Base-by-base conservation (phyloP, 2,888 invertebrate genomes). In the Trissoscelio sp. region DNA sequence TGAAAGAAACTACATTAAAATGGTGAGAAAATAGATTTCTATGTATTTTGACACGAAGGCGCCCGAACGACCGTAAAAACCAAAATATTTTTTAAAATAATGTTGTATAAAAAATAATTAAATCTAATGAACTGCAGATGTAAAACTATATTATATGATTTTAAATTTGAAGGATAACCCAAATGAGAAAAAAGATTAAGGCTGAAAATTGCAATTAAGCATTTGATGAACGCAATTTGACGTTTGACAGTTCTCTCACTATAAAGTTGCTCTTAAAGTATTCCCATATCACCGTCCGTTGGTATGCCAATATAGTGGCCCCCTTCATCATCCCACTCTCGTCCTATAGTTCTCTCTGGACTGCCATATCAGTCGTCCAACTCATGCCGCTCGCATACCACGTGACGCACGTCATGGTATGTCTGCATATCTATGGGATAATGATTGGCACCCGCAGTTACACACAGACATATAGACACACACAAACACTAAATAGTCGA, bases 251-350 rank as follows among this genome's bases (percentile, higher is more conserved):
- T 69, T 73, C 83, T 80, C 77, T 79, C 80, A 85, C 87, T 88
- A 86, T 89, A 89, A 89, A 89, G 89, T 89, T 87, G 88, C 86
- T 87, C 86, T 90, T 88, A 88, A 91, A 90, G 90, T 91, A 91
- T 91, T 90, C 89, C 89, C 89, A 90, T 90, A 89, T 90, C 88
- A 87, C 80, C 84, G 84, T 81, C 83, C 88, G 86, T 86, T 85
- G 91, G 91, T 91, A 91, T 91, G 91, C 89, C 91, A 91, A 90
- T 91, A 91, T 90, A 90, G 85, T 79, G 85, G 84, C 82, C 80
- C 85, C 86, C 86, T 87, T 88, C 87, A 85, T 88, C 86, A 86
- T 86, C 87, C 86, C 85, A 84, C 81, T 81, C 84, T 79, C 82
- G 78, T 77, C 80, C 82, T 80, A 67, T 79, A 77, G 75, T 83